These are phyloP conservation scores for Penaeus monodon DNA, from an alignment of 2,888 invertebrate genomes.

Conservation along the genomic window DNA sequence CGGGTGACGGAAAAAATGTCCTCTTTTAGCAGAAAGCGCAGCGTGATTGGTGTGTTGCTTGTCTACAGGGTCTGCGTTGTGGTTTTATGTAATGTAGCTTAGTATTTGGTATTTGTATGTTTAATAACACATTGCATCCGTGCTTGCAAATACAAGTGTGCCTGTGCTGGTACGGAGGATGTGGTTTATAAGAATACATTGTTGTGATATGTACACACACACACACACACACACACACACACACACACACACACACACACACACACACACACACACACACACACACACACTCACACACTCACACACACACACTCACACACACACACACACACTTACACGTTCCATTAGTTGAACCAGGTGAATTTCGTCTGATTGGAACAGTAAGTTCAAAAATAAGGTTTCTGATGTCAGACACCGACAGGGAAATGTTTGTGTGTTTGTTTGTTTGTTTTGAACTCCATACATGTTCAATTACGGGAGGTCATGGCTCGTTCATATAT, in stretches of 20 bases:
- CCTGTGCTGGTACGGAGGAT: background rate
- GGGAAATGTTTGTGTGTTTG: too few relatives aligned
- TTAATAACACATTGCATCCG: too few relatives aligned
- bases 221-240: background rate
- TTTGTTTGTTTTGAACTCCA: too few relatives aligned
- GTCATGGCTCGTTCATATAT: too few relatives aligned
- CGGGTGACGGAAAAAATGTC: too few relatives aligned
- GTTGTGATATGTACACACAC: background rate
- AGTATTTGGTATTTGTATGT: background rate
- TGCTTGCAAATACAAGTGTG: background rate
- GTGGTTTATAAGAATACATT: background rate
- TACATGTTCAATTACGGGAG: too few relatives aligned
- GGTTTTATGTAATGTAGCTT: background rate
- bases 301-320: slow-evolving; percentile 1
- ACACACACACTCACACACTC: background rate
- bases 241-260: slow-evolving; percentile 1
- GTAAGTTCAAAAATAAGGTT: too few relatives aligned
- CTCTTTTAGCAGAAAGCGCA: too few relatives aligned
- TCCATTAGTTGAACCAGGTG: too few relatives aligned
- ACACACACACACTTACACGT: background rate
- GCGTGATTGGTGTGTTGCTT: too few relatives aligned
- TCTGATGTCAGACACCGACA: background rate
- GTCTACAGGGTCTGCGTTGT: too few relatives aligned
- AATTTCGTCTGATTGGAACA: too few relatives aligned
- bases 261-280: slow-evolving; percentile 11